phyloP scores from a whole-genome alignment of 2,113 vertebrate species.

The Megaceryle maxima region DNA sequence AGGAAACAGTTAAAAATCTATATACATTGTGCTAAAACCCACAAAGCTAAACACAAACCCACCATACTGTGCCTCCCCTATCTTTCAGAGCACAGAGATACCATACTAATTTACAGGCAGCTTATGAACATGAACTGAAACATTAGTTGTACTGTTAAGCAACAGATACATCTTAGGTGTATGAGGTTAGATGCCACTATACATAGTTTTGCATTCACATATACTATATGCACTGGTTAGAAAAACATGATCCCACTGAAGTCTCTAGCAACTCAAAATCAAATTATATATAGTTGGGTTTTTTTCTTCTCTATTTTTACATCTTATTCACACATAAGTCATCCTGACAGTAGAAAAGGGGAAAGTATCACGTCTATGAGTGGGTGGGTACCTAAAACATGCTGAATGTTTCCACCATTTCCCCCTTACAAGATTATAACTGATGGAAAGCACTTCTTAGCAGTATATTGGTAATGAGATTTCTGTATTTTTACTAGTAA shows the following conservation, averaged over 20 bases:
- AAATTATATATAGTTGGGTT: background rate
- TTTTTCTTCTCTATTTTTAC: background rate
- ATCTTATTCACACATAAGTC: background rate
- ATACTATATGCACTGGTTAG: background rate
- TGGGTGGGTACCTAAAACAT: background rate
- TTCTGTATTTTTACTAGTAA: background rate
- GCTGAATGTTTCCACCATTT: background rate
- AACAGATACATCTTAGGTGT: background rate
- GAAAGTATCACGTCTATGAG: background rate
- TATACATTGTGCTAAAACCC: background rate
- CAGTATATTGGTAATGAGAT: background rate
- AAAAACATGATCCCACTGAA: background rate
- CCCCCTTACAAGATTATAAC: background rate
- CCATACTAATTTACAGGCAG: background rate
- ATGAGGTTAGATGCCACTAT: background rate
- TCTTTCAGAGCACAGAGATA: background rate
- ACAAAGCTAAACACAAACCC: rapidly evolving
- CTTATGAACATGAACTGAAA: background rate
- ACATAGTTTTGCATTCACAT: background rate
- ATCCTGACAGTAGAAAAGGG: background rate
- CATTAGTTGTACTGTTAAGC: background rate
- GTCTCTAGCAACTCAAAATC: background rate
- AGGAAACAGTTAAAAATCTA: no score
- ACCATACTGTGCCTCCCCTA: background rate
- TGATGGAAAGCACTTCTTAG: background rate